Base-by-base conservation (phyloP, 2,888 invertebrate species). In the Opisthograptis luteolata region DNA sequence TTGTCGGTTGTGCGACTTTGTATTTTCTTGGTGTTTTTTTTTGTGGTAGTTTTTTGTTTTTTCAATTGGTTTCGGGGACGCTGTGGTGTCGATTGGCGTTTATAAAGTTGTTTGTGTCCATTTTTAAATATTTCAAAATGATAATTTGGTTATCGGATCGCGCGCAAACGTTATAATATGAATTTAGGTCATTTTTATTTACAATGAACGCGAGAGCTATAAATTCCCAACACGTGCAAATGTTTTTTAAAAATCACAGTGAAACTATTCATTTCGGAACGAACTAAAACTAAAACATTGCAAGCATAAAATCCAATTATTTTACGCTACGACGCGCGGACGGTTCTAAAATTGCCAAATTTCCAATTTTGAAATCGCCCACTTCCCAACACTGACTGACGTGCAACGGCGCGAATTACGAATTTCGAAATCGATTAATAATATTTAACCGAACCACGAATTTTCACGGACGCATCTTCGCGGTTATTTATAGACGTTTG, bases 401-500 rank as follows among this genome's bases (percentile, higher is more conserved):
- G 46, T 60, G 22, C 28, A 14, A 37, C 20, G 39, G 54, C 67
- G 66, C 63, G 53, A 68, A 71, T 60, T 71, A 70, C 57, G 17
- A 59, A 61, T 56, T 70, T 68, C 57, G n/a, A 12, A 55, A 60
- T 56, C 48, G 37, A 60, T 60, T 66, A n/a, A n/a, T n/a, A n/a
- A n/a, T n/a, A 64, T 63, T 51, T 55, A 43, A 51, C 49, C 35
- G 42, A 36, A 47, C 45, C 50, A 45, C 14, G 35, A 37, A 40
- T 52, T 83, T 85, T 80, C 85, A 83, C 71, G 81, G 81, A 79
- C 84, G 78, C 77, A 73, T 81, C 78, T 81, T 37, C 48, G 30
- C 64, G 62, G 63, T 67, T 67, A 73, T 81, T 81, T 85, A 87
- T 87, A 73, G 75, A 76, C 82, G 81, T 87, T 86, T 86, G 87